phyloP scores from a whole-genome alignment of 2,113 vertebrate species.

The Chaenogobius annularis region DNA sequence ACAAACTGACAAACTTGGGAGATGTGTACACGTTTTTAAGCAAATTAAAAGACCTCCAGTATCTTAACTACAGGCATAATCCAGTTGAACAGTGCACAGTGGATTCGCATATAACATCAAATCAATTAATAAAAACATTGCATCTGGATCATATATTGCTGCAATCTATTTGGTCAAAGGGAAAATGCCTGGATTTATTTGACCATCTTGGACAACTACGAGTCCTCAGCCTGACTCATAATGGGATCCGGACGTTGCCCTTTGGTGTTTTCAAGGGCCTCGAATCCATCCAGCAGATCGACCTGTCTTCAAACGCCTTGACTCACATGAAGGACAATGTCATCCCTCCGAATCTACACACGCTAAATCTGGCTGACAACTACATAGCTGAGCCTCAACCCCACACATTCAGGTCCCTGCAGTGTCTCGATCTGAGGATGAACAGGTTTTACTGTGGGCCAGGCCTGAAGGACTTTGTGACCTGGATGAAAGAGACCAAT shows the following conservation, averaged over 20 bases:
- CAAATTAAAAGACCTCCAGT: slow-evolving; percentile 57
- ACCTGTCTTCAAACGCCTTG: slow-evolving; percentile 82
- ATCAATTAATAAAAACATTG: slow-evolving; percentile 71
- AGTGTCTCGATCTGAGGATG: slow-evolving; percentile 69
- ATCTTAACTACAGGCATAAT: slow-evolving; percentile 76
- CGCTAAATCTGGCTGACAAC: slow-evolving; percentile 81
- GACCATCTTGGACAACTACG: slow-evolving; percentile 70
- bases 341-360: slow-evolving; percentile 77
- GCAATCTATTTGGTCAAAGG: slow-evolving; percentile 80
- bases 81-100: slow-evolving; percentile 69
- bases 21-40: slow-evolving; percentile 69
- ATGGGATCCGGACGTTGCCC: slow-evolving; percentile 80
- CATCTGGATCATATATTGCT: slow-evolving; percentile 83
- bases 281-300: slow-evolving; percentile 72
- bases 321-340: slow-evolving; percentile 66
- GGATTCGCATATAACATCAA: neutral
- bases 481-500: slow-evolving; percentile 81
- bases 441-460: slow-evolving; percentile 83
- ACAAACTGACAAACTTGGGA: slow-evolving; percentile 74
- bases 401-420: slow-evolving; percentile 71
- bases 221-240: slow-evolving; percentile 75
- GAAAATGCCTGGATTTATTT: slow-evolving; percentile 82
- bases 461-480: slow-evolving; percentile 73
- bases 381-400: slow-evolving; percentile 82
- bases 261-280: slow-evolving; percentile 78